A percentile compares a stretch with the other conserved stretches of the same genome.
Evolutionary conservation across 2,888 invertebrate species (phyloP).

Genomic region (Drosophila antonietae): DNA sequence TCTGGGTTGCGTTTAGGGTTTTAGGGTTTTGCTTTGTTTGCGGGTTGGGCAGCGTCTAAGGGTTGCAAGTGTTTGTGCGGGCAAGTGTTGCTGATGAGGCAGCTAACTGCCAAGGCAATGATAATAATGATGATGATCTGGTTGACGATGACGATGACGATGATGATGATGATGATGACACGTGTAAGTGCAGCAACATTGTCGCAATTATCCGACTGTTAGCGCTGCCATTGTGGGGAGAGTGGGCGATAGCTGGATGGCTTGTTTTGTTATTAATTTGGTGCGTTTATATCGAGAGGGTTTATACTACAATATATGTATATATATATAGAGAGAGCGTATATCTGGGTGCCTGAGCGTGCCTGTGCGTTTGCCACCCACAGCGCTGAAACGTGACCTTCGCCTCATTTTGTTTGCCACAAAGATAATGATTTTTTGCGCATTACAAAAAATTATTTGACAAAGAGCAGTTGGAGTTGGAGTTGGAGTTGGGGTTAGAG

Average conservation of each 20-base stretch:
- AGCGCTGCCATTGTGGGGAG: conserved; percentile 30
- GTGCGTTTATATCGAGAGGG: conserved; percentile 68
- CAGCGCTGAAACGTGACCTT: conserved; percentile 79
- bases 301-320: background rate
- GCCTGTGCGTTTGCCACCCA: conserved; percentile 66
- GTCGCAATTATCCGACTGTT: conserved; percentile 78
- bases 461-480: background rate
- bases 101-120: conserved; percentile 39
- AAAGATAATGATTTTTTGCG: conserved; percentile 67
- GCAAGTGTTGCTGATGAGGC: conserved; percentile 60
- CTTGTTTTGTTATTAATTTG: conserved; percentile 68
- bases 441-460: conserved; percentile 8
- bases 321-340: background rate
- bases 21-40: background rate
- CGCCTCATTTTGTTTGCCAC: conserved; percentile 46
- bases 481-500: background rate
- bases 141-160: conserved; percentile 24
- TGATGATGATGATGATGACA: conserved; percentile 61
- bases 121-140: conserved; percentile 23
- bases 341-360: background rate
- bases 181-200: conserved; percentile 81
- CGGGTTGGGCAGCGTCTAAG: conserved; percentile 34
- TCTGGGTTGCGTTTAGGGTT: conserved; percentile 7
- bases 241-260: conserved; percentile 15
- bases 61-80: conserved; percentile 51